These are phyloP conservation scores for Dione vanillae DNA, from an alignment of 2,888 invertebrate genomes.

Conservation along the genomic window DNA sequence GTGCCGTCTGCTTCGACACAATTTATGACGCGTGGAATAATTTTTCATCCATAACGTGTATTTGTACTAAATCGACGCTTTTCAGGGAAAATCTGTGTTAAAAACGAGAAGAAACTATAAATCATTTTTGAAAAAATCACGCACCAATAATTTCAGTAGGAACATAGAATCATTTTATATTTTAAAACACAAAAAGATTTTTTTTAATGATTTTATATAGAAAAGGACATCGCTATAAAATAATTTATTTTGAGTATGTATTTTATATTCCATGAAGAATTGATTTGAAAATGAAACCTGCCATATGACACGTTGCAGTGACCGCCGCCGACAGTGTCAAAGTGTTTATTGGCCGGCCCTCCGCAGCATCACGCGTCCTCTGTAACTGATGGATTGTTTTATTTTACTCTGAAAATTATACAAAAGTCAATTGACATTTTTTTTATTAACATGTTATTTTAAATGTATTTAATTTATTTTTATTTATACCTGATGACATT, in stretches of 20 bases:
- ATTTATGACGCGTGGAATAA: constrained; percentile 32
- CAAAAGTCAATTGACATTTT: not conserved
- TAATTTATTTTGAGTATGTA: not conserved
- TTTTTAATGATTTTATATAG: too few relatives aligned
- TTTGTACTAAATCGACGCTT: constrained; percentile 29
- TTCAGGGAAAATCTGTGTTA: constrained; percentile 22
- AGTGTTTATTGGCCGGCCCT: constrained; percentile 3
- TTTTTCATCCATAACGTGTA: constrained; percentile 35
- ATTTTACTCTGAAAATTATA: not conserved
- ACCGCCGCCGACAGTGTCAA: constrained; percentile 7
- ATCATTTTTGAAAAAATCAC: constrained; percentile 8
- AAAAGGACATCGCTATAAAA: too few relatives aligned
- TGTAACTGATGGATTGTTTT: not conserved
- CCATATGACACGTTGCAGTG: constrained; percentile 3
- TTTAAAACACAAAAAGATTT: not conserved
- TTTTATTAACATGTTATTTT: not conserved
- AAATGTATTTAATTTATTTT: too few relatives aligned
- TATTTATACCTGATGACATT: not conserved
- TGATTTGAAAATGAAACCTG: not conserved
- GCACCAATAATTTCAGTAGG: not conserved
- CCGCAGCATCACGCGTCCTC: not conserved
- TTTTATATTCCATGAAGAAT: constrained; percentile 1
- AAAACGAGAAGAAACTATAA: constrained; percentile 13
- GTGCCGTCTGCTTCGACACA: constrained; percentile 35
- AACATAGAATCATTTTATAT: too few relatives aligned